Percentiles rank a stretch among this genome's conserved stretches.
Conservation (phyloP, 2,113 vertebrate species). For the Syrmaticus mikado region DNA sequence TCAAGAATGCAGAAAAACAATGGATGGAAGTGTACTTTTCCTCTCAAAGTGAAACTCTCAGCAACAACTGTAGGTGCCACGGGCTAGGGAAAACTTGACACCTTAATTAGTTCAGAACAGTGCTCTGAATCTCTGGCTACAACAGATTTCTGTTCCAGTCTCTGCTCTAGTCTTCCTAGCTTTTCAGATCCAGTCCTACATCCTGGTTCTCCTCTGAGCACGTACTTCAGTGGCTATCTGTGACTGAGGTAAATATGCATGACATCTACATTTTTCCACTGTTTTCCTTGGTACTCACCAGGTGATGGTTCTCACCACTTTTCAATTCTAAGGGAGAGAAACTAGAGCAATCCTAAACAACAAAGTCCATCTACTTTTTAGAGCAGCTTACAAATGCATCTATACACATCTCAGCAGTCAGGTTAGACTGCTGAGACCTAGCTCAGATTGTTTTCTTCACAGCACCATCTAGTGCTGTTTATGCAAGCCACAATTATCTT, state of each 20-base stretch:
- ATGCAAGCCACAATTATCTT: not conserved
- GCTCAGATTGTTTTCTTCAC: slow-evolving; percentile 47
- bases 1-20: not conserved
- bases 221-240: not conserved
- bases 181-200: not conserved
- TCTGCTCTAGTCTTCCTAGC: accelerated
- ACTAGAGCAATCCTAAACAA: accelerated
- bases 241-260: not conserved
- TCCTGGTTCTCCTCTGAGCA: not conserved
- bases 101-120: not conserved
- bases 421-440: not conserved
- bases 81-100: not conserved
- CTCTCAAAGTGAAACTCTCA: not conserved
- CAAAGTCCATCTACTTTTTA: not conserved
- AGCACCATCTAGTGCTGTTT: slow-evolving; percentile 67
- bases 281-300: not conserved
- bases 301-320: not conserved
- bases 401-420: not conserved
- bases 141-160: not conserved
- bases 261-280: not conserved
- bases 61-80: not conserved
- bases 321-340: not conserved
- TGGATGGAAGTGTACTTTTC: not conserved
- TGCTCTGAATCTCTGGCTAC: not conserved
- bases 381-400: not conserved